Percentiles rank a stretch among this genome's conserved stretches.
Conservation (phyloP, 1,140 invertebrate species). For the Vanessa atalanta region DNA sequence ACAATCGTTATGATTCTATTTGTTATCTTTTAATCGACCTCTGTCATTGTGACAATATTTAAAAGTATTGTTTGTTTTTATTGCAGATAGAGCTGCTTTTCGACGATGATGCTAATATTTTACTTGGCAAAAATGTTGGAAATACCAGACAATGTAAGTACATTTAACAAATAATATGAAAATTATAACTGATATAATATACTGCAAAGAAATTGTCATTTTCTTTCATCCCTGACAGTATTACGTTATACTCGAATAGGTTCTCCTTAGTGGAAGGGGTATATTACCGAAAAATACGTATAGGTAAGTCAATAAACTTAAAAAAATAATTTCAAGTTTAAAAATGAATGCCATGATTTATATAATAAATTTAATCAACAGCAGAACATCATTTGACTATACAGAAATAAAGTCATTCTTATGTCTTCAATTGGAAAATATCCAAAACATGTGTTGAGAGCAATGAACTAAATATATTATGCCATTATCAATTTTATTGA, state of each 20-base stretch:
- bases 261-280: neutral
- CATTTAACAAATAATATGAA: no score
- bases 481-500: neutral
- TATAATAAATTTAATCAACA: neutral
- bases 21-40: neutral
- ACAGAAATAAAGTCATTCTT: constrained; percentile 14
- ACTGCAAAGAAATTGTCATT: neutral
- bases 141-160: constrained; percentile 39
- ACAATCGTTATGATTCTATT: neutral
- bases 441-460: constrained; percentile 18
- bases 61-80: constrained; percentile 4
- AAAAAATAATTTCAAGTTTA: neutral
- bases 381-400: neutral
- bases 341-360: neutral
- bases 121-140: constrained; percentile 39
- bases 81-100: constrained; percentile 32
- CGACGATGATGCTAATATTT: constrained; percentile 35
- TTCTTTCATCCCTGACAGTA: neutral
- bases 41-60: neutral
- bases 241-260: neutral
- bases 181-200: no score
- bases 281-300: neutral
- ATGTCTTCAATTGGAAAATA: constrained; percentile 35
- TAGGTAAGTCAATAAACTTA: neutral
- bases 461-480: neutral